phyloP scores from a whole-genome alignment of 2,797 vertebrate genomes.

The Lepus townsendii region DNA sequence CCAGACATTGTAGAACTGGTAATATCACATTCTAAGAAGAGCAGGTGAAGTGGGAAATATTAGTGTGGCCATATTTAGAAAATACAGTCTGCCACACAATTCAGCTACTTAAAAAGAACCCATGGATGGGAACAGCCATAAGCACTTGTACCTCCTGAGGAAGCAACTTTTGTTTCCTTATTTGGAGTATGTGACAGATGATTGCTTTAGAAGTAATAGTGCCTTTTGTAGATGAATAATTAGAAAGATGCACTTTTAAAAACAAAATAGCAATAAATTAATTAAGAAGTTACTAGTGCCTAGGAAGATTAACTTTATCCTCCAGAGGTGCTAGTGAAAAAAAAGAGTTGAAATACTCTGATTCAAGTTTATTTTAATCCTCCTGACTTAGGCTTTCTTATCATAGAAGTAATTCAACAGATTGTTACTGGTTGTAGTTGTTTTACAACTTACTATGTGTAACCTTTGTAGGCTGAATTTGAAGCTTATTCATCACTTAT shows the following conservation, averaged over 20 bases:
- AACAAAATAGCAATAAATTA: conserved; percentile 25
- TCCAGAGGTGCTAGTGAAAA: not conserved
- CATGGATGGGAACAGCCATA: not conserved
- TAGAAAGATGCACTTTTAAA: conserved; percentile 34
- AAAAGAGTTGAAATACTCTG: not conserved
- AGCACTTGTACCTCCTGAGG: not conserved
- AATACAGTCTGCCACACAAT: not conserved
- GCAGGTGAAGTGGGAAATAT: not conserved
- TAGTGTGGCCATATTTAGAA: not conserved
- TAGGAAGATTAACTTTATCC: not conserved
- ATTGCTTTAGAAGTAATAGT: conserved; percentile 19
- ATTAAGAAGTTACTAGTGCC: conserved; percentile 26
- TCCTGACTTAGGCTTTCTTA: not conserved
- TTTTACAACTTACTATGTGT: not conserved
- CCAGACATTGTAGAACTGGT: not conserved
- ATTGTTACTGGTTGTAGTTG: conserved; percentile 17
- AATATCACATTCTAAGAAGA: not conserved
- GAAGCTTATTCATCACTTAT: conserved; percentile 30
- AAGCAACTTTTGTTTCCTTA: not conserved
- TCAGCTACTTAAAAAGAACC: not conserved
- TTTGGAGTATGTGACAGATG: conserved; percentile 1
- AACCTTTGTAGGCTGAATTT: conserved; percentile 42
- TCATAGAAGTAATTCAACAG: not conserved
- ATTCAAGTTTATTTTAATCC: conserved; percentile 19
- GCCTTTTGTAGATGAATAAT: conserved; percentile 42